These are phyloP conservation scores for Microplitis manilae DNA, from an alignment of 2,888 invertebrate species.

Conservation along the genomic window DNA sequence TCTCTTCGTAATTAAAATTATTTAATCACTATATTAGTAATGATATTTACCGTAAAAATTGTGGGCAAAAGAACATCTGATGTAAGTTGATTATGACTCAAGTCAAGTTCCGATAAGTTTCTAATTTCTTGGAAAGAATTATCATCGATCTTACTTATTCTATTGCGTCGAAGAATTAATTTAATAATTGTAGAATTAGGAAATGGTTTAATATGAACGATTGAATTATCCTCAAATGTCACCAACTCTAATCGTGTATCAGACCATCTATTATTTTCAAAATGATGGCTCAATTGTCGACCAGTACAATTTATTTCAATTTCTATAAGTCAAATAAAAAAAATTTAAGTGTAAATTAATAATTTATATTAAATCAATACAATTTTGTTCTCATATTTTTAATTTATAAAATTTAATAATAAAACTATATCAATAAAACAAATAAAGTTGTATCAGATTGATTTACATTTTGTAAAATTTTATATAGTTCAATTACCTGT, in stretches of 20 bases:
- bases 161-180: slow-evolving; percentile 78
- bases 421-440: background rate
- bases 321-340: slow-evolving; percentile 42
- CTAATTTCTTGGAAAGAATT: slow-evolving; percentile 78
- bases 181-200: slow-evolving; percentile 73
- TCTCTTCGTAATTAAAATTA: background rate
- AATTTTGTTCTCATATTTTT: no score
- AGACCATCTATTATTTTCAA: slow-evolving; percentile 75
- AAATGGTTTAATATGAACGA: slow-evolving; percentile 73
- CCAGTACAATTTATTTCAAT: slow-evolving; percentile 74
- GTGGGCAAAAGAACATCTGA: slow-evolving; percentile 76
- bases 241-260: slow-evolving; percentile 63
- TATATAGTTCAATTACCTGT: slow-evolving; percentile 11
- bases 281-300: slow-evolving; percentile 72
- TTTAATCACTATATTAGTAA: background rate
- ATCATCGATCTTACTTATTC: slow-evolving; percentile 77
- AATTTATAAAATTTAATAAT: background rate
- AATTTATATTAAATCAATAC: no score
- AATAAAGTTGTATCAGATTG: background rate
- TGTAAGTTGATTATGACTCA: slow-evolving; percentile 81
- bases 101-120: slow-evolving; percentile 77
- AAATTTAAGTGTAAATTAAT: no score
- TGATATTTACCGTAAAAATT: slow-evolving; percentile 77
- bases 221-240: slow-evolving; percentile 58
- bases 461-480: background rate